Evolutionary conservation across 2,888 invertebrate genomes (phyloP), one percentile per base, ranked within the genome.

Genomic region (Criorhina ranunculi): DNA sequence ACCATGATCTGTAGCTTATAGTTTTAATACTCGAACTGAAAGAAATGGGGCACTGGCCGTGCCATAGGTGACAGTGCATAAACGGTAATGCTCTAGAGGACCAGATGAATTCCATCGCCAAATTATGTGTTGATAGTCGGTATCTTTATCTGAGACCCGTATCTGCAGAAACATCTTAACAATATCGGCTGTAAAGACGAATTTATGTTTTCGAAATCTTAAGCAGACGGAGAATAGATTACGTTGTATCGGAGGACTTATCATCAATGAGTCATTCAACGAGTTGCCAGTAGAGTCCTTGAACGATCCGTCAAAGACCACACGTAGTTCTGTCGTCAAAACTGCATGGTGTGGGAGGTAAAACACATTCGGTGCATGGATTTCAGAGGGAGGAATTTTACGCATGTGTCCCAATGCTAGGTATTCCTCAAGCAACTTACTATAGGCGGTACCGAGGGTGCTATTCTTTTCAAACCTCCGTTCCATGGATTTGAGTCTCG

Each of bases 21-120:
- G 79, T 62, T 85, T 37, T 8, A 85, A 40, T 5, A 86, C 79
- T 17, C 87, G 35, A 17, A 82, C 79, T 2, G 80, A 73, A 1
- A 81, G 44, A 37, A 75, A 86, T 0, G 82, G 86, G 0, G 57
- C 86, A 3, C 51, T 86, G 7, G 82, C 60, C 0, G 83, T 86
- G 1, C 83, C 83, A 40, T 86, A 87, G 0, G 83, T 86, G 2
- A 81, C 86, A 11, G 86, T 87, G n/a, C 75, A 62, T 2, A 35
- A 11, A 9, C 1, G 0, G 35, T 1, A 9, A 9, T 35, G 11
- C 1, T 9, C 11, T 11, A 35, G 2, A 35, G 35, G 9, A 11
- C 9, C 35, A 9, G 9, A 11, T 0, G 46, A 8, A n/a, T n/a
- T 33, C 29, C 55, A 69, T 35, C 78, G 62, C 86, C 86, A 86